Base-by-base conservation (phyloP, 2,113 vertebrate species). In the Mystacornis crossleyi region DNA sequence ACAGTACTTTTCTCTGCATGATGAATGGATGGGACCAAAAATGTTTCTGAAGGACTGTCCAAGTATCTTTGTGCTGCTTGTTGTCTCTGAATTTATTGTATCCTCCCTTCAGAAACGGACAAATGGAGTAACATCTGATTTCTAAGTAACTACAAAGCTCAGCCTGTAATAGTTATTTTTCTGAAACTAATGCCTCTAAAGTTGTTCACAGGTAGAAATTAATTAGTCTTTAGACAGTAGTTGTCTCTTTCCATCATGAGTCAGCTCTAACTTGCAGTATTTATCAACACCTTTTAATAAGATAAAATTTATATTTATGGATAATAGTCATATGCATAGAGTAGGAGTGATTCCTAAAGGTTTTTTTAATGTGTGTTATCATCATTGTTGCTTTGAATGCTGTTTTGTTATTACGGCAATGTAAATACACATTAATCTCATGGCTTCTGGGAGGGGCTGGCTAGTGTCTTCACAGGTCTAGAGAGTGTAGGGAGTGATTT, bases 231-330 rank as follows among this genome's bases (percentile, higher is more conserved):
- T 61, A 82, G 36, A n/a, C 31, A 79, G 42, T 25, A 53, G 58
- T n/a, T 87, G 40, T 66, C 16, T 64, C 34, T 55, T 81, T 45
- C n/a, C 12, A 21, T 82, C n/a, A 6, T 80, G n/a, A 82, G 12
- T 88, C 85, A 96, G 88, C n/a, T 57, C 13, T 55, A 79, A 43
- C n/a, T 79, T 90, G 48, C 53, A 57, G 26, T 54, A 72, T 80
- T 91, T 94, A 73, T 96, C 90, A 96, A 69, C 88, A 54, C 55
- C 50, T 94, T 48, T 65, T 79, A 90, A 90, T 85, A 82, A 72
- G 38, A 73, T 70, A 3, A 50, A 48, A 42, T 65, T 78, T 72
- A 3, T 57, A 36, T 50, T 72, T 67, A n/a, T 43, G 81, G 57
- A 85, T 85, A 79, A 51, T 60, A 91, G 66, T 74, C 18, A 50